Conservation (phyloP, 2,113 vertebrate genomes). For the Hypanus sabinus region DNA sequence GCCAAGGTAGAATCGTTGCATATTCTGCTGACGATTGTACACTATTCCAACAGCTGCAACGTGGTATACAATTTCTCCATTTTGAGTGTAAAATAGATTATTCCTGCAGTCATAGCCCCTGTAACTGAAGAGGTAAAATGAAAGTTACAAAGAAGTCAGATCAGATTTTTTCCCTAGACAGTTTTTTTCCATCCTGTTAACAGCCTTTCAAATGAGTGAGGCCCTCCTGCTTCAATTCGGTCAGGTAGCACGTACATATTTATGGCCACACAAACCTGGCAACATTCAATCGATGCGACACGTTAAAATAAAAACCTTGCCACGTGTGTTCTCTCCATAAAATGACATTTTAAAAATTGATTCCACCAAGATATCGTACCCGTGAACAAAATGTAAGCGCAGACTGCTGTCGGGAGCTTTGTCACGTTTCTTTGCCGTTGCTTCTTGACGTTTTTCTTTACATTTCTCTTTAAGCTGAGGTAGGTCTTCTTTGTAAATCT, state of each 20-base stretch:
- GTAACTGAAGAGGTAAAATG: conserved; percentile 65
- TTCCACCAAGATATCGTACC: conserved; percentile 57
- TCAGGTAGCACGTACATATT: too few species aligned
- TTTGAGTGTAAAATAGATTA: conserved; percentile 97
- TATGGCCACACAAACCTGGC: neutral
- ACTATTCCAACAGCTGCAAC: conserved; percentile 92
- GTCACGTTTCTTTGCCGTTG: conserved; percentile 82
- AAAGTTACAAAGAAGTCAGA: neutral
- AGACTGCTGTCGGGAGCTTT: conserved; percentile 75
- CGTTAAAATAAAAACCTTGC: neutral
- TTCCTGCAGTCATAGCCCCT: conserved; percentile 93
- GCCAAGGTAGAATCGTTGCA: conserved; percentile 88
- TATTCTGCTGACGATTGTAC: conserved; percentile 95
- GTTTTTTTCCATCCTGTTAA: neutral
- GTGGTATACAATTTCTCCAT: conserved; percentile 93
- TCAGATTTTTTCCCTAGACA: neutral
- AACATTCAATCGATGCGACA: neutral
- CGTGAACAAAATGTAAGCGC: conserved; percentile 91
- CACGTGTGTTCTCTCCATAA: neutral
- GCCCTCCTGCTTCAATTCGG: neutral
- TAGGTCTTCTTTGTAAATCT: conserved; percentile 99
- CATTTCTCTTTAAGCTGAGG: conserved; percentile 98
- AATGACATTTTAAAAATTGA: neutral
- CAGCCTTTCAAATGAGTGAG: neutral
- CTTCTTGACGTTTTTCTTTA: conserved; percentile 81